Percentiles rank a stretch among this genome's conserved stretches.
phyloP scores from a whole-genome alignment of 2,888 invertebrate species.

The Diaprepes abbreviatus region DNA sequence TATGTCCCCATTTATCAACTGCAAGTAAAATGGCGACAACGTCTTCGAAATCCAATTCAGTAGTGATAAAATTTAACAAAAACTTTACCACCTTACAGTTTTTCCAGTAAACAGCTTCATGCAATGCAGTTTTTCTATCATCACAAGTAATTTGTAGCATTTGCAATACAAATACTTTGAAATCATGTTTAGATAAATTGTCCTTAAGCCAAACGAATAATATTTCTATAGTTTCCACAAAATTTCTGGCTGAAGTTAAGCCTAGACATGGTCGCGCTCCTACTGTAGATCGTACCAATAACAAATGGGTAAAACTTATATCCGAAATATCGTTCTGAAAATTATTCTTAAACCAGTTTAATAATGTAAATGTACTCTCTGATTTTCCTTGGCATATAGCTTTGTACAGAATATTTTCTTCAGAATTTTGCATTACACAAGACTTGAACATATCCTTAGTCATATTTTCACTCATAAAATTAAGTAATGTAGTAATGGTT shows the following conservation, averaged over 20 bases:
- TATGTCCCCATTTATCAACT: background rate
- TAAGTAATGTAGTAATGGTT: background rate
- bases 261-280: background rate
- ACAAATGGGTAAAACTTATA: background rate
- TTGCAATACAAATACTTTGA: background rate
- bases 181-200: background rate
- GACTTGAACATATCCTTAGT: background rate
- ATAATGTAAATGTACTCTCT: background rate
- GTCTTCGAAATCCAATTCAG: background rate
- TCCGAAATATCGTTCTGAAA: background rate
- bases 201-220: background rate
- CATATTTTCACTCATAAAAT: background rate
- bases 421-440: background rate
- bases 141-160: background rate
- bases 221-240: background rate
- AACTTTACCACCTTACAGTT: background rate
- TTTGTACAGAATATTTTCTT: background rate
- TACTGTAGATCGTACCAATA: background rate
- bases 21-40: background rate
- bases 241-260: background rate
- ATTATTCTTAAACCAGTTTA: background rate
- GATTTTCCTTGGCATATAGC: conserved; percentile 4
- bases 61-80: background rate
- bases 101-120: conserved; percentile 1
- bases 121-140: conserved; percentile 4